Base-by-base conservation (phyloP, 1,140 invertebrate genomes). In the Pseudachorutes palmiensis region DNA sequence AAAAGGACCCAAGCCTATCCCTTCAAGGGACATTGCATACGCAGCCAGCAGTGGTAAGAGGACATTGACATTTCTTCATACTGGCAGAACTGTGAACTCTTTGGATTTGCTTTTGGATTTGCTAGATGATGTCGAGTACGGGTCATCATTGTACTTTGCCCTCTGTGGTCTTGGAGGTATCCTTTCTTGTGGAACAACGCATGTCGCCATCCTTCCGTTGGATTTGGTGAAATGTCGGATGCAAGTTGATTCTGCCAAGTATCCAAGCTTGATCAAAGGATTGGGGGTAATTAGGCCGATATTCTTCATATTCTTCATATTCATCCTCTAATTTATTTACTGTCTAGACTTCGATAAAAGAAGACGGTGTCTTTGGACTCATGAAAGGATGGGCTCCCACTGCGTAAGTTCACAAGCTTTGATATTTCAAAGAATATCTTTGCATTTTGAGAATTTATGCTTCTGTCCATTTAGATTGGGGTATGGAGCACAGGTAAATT, bases 181-280 rank as follows among this genome's bases (percentile, higher is more conserved):
- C 12, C 5, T 55, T 5, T 55, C 14, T 22, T 88, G 86, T 79
- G 86, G 86, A 70, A 74, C 86, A 33, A 87, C 86, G 36, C 86
- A 87, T 73, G 83, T 84, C 29, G 81, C 81, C 59, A 79, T 88
- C 28, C 83, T 85, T 1, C 86, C 86, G 2, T 78, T 87, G 36
- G 86, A 87, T 80, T 76, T 87, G 71, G 83, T 87, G 31, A 87
- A 87, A 77, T 87, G 86, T 76, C 77, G 86, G 68, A 85, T 87
- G 67, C 85, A 87, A 77, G 84, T 85, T 64, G 77, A 84, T 70
- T 79, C 82, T n/a, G 79, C 70, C 24, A 85, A 84, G 72, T 84
- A 84, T 75, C 82, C 82, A 70, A 77, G 77, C 62, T 78, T 84
- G 60, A 70, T 79, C 51, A 77, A 75, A 71, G 83, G 83, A n/a